Evolutionary conservation across 1,140 invertebrate species (phyloP).

Genomic region (Caerostris darwini): DNA sequence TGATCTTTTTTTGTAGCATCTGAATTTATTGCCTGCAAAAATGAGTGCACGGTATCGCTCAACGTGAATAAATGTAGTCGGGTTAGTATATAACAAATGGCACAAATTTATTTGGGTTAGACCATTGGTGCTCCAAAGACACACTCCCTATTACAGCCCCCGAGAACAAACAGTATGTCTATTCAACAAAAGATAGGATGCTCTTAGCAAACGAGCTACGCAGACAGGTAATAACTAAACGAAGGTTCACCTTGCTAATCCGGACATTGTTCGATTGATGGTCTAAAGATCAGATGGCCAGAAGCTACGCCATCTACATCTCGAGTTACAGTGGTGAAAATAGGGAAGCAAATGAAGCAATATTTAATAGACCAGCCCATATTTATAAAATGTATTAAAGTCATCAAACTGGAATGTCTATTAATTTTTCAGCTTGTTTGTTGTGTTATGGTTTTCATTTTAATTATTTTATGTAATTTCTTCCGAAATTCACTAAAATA

Average conservation of each 20-base stretch:
- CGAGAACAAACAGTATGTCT: background rate
- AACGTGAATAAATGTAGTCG: too few relatives aligned
- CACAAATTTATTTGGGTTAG: background rate
- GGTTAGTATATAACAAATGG: background rate
- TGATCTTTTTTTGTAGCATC: too few relatives aligned
- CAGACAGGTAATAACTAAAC: constrained; percentile 6
- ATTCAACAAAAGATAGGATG: background rate
- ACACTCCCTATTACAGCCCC: background rate
- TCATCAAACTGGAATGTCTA: too few relatives aligned
- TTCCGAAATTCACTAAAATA: too few relatives aligned
- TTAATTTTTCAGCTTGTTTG: too few relatives aligned
- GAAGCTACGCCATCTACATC: background rate
- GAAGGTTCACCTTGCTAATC: background rate
- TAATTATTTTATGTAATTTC: too few relatives aligned
- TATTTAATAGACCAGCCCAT: too few relatives aligned
- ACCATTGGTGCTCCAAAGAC: background rate
- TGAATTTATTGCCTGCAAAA: too few relatives aligned
- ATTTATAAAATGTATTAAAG: too few relatives aligned
- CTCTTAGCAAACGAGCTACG: background rate
- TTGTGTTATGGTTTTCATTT: too few relatives aligned
- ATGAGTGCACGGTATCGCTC: too few relatives aligned
- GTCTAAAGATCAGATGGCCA: background rate
- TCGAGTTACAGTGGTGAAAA: background rate
- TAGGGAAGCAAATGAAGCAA: background rate
- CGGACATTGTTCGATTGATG: background rate